Base-by-base conservation (phyloP, 2,797 vertebrate species). In the Champsocephalus gunnari region DNA sequence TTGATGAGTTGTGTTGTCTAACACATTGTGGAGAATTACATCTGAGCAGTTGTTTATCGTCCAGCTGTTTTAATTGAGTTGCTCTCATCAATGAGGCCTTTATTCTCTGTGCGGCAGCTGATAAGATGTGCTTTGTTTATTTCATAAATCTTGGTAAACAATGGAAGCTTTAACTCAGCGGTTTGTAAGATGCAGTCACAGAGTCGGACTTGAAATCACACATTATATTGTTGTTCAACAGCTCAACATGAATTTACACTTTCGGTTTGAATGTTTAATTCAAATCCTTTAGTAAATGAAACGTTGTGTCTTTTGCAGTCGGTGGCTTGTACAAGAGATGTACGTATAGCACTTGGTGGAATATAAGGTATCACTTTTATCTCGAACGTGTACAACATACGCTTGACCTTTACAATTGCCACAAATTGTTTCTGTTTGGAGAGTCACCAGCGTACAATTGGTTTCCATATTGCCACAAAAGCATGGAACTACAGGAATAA, bases 11-110 rank as follows among this genome's bases (percentile, higher is more conserved):
- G 43, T 60, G 56, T 47, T 58, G 60, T 63, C n/a, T 28, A 12
- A 70, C 24, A 66, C 53, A 53, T 50, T 54, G 16, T 50, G 41
- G 57, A 74, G 54, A 71, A 63, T 67, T 58, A 43, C 28, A 58
- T 63, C 49, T 51, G 70, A 81, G 76, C 53, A 48, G 53, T 51
- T 57, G 45, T 72, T 53, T 81, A 49, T 53, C 12, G 2, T 66
- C 73, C 57, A 55, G 57, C 75, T 71, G 44, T 62, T 71, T 66
- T 58, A 24, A 62, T 47, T 4, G 14, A 58, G 61, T 55, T n/a
- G 10, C 53, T 41, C 19, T 57, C 60, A 60, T 66, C 47, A 19
- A 0, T 32, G 21, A 58, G 5, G n/a, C 3, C 47, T 49, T 62
- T 71, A 10, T 44, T 49, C 16, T 45, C 13, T 12, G 59, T 54